phyloP scores from a whole-genome alignment of 2,888 invertebrate species.

The Chaetoderma sp. region DNA sequence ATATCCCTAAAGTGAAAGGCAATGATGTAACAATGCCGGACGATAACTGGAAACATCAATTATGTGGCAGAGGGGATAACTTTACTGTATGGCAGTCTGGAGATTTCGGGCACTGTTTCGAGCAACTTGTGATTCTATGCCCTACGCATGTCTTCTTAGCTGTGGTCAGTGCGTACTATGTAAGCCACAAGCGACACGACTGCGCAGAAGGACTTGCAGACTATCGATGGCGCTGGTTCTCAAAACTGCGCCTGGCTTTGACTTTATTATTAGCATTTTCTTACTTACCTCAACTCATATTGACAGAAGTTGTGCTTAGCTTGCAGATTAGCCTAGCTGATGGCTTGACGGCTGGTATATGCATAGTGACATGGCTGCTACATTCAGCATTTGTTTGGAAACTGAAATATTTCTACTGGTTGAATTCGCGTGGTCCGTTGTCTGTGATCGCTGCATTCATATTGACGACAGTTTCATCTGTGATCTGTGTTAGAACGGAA shows the following conservation, averaged over 20 bases:
- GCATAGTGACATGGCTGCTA: conserved; percentile 84
- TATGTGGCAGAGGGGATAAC: conserved; percentile 60
- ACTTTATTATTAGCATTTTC: conserved; percentile 77
- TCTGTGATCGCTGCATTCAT: conserved; percentile 79
- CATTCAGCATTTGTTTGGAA: conserved; percentile 83
- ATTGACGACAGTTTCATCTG: conserved; percentile 77
- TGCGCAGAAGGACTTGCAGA: conserved; percentile 75
- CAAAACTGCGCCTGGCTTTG: conserved; percentile 60
- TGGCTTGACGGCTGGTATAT: conserved; percentile 79
- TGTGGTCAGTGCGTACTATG: conserved; percentile 83
- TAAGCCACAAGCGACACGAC: conserved; percentile 78
- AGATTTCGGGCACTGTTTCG: conserved; percentile 88
- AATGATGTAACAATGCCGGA: too few relatives aligned
- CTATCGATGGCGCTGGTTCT: conserved; percentile 71
- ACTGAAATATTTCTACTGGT: conserved; percentile 71
- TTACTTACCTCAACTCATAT: conserved; percentile 77
- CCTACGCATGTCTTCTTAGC: conserved; percentile 82
- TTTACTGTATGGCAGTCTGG: conserved; percentile 72
- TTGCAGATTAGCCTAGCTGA: conserved; percentile 74
- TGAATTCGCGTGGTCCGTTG: conserved; percentile 78
- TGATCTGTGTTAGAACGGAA: conserved; percentile 79
- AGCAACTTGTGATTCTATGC: conserved; percentile 80
- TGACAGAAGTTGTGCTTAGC: conserved; percentile 58
- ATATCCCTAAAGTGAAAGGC: too few relatives aligned
- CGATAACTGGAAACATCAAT: too few relatives aligned